These are phyloP conservation scores for Drosophila emarginata DNA, from an alignment of 2,888 invertebrate genomes.

Conservation along the genomic window DNA sequence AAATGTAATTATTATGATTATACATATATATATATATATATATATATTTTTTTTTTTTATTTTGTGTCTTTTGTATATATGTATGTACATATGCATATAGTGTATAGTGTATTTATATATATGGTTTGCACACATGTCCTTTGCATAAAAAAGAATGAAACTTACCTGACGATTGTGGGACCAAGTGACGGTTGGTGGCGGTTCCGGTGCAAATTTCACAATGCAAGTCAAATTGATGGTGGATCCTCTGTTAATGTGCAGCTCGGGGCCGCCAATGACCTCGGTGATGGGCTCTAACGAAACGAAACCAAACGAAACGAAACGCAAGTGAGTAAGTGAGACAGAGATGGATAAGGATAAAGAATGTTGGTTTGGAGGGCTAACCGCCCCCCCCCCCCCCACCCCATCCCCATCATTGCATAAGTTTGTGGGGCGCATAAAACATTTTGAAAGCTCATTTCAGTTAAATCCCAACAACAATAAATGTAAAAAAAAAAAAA, in stretches of 20 bases:
- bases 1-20: slow-evolving; percentile 52
- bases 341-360: not conserved
- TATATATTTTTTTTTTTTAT: too few relatives aligned
- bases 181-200: slow-evolving; percentile 92
- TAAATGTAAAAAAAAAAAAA: slow-evolving; percentile 31
- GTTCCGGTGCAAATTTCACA: slow-evolving; percentile 92
- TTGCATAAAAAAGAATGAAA: slow-evolving; percentile 22
- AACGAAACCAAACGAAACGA: not conserved
- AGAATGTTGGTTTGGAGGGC: slow-evolving; percentile 4
- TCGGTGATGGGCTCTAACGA: slow-evolving; percentile 90
- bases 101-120: not conserved
- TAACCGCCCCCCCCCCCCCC: too few relatives aligned
- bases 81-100: not conserved
- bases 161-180: slow-evolving; percentile 88
- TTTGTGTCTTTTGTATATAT: not conserved
- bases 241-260: slow-evolving; percentile 93
- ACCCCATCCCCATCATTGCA: too few relatives aligned
- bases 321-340: not conserved
- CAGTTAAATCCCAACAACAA: slow-evolving; percentile 37
- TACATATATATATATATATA: not conserved
- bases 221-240: slow-evolving; percentile 94
- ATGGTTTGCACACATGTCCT: slow-evolving; percentile 23
- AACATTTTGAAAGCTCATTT: slow-evolving; percentile 53
- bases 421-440: slow-evolving; percentile 40
- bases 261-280: slow-evolving; percentile 90